A percentile compares a stretch with the other conserved stretches of the same genome.
These are phyloP conservation scores for Ceratitis capitata DNA, from an alignment of 1,140 invertebrate species.

Conservation along the genomic window DNA sequence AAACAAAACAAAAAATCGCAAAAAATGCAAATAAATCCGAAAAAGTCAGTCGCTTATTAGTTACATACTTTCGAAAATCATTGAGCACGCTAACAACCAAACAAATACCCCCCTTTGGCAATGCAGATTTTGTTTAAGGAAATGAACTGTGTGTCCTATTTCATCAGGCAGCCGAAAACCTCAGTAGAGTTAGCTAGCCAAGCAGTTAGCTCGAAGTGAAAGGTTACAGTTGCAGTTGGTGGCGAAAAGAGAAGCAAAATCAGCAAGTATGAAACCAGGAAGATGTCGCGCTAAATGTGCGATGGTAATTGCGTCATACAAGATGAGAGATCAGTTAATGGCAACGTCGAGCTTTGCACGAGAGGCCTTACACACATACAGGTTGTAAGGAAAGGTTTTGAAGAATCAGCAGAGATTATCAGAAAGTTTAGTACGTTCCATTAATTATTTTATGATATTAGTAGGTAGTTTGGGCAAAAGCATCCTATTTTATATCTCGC, in stretches of 20 bases:
- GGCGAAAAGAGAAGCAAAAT: neutral
- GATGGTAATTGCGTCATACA: neutral
- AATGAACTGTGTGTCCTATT: neutral
- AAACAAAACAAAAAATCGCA: neutral
- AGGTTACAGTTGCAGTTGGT: neutral
- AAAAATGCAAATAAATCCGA: neutral
- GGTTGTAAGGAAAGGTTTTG: neutral
- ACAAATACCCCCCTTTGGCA: neutral
- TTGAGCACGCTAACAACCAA: neutral
- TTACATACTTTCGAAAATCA: neutral
- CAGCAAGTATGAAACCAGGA: neutral
- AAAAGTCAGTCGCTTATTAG: too few species aligned
- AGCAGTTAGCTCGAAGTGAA: neutral
- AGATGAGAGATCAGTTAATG: neutral
- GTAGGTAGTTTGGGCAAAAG: too few species aligned
- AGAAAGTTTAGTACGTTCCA: too few species aligned
- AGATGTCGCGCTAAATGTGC: neutral
- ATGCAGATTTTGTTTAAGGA: neutral
- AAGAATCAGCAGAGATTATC: too few species aligned
- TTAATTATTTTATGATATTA: too few species aligned
- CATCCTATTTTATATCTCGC: too few species aligned
- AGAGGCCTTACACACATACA: too few species aligned
- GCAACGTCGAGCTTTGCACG: too few species aligned
- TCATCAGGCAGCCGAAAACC: neutral
- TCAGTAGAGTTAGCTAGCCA: too few species aligned